These are phyloP conservation scores for Cinara cedri DNA, from an alignment of 2,888 invertebrate species.

Conservation along the genomic window DNA sequence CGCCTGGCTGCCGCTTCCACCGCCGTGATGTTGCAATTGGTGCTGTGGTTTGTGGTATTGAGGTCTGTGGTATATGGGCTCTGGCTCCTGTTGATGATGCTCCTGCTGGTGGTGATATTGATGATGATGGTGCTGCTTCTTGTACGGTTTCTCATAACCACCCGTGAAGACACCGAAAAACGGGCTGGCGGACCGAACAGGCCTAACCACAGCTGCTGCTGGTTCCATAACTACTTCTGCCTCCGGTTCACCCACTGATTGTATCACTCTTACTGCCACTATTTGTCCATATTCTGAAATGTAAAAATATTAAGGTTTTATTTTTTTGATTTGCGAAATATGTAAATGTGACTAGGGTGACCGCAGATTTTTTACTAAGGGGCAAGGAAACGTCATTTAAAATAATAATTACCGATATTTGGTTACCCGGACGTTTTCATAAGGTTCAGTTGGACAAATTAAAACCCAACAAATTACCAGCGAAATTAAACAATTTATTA, in stretches of 20 bases:
- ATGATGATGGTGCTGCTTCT: constrained; percentile 17
- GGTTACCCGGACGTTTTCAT: too few relatives aligned
- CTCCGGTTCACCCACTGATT: background rate
- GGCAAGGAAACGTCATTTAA: too few relatives aligned
- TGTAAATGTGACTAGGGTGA: too few relatives aligned
- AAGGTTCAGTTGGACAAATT: too few relatives aligned
- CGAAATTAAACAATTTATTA: too few relatives aligned
- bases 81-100: background rate
- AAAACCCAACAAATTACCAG: too few relatives aligned
- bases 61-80: background rate
- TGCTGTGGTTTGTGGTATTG: constrained; percentile 24
- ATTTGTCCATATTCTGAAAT: constrained; percentile 9
- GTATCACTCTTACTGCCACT: background rate
- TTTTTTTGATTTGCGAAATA: too few relatives aligned
- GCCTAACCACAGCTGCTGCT: constrained; percentile 9
- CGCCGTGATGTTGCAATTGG: background rate
- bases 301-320: too few relatives aligned
- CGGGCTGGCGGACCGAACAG: constrained; percentile 29
- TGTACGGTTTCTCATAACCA: constrained; percentile 18
- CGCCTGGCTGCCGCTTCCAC: constrained; percentile 19
- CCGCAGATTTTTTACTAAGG: too few relatives aligned
- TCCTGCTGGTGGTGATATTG: constrained; percentile 13
- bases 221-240: background rate
- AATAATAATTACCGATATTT: too few relatives aligned
- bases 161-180: constrained; percentile 9